Conservation (phyloP, 2,888 invertebrate genomes). For the Phengaris alcon region DNA sequence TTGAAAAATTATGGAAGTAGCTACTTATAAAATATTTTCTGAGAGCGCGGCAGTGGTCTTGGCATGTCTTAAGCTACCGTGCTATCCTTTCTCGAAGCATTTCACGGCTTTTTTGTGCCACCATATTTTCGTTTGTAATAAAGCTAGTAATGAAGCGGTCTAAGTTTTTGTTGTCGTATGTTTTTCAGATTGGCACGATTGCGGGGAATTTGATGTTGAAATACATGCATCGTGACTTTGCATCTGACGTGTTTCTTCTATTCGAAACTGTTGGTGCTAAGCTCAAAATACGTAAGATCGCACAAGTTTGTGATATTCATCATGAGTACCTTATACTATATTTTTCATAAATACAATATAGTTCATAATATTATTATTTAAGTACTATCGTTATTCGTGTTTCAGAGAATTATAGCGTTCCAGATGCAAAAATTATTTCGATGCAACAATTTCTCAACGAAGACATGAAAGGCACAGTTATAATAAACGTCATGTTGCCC, state of each 20-base stretch:
- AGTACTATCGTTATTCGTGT: background rate
- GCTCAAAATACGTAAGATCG: slow-evolving; percentile 47
- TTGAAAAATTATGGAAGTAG: too few relatives aligned
- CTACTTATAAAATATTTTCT: too few relatives aligned
- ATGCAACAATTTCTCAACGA: slow-evolving; percentile 58
- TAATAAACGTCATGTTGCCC: slow-evolving; percentile 79
- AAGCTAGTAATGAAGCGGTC: too few relatives aligned
- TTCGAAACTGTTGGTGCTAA: slow-evolving; percentile 55
- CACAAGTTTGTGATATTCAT: too few relatives aligned
- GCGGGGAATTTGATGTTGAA: slow-evolving; percentile 86
- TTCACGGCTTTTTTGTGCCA: too few relatives aligned
- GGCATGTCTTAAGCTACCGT: too few relatives aligned
- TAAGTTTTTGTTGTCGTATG: background rate
- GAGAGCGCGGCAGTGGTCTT: too few relatives aligned
- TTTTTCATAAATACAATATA: background rate
- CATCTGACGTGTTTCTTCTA: slow-evolving; percentile 82
- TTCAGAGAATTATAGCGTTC: slow-evolving; percentile 29
- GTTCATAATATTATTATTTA: background rate
- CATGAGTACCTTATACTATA: background rate
- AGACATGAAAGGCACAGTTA: slow-evolving; percentile 63
- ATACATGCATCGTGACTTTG: slow-evolving; percentile 81
- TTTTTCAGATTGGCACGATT: slow-evolving; percentile 78
- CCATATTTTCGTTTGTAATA: too few relatives aligned
- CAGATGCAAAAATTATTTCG: slow-evolving; percentile 41
- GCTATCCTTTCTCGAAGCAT: too few relatives aligned